Base-by-base conservation (phyloP, 2,797 vertebrate genomes). In the Xerus rutilus region DNA sequence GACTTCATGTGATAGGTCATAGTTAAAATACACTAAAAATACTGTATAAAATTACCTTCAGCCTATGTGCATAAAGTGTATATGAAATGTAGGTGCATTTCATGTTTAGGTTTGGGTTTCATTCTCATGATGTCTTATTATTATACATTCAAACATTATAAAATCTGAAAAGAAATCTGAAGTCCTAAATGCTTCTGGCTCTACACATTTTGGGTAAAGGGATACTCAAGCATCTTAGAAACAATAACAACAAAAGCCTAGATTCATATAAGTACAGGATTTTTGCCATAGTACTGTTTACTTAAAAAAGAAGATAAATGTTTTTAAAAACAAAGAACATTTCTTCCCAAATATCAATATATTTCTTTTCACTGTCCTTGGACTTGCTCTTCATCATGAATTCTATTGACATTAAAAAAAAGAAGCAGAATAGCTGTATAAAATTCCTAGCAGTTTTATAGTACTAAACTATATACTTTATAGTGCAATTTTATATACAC, bases 261-360 rank as follows among this genome's bases (percentile, higher is more conserved):
- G 17, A 35, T 43, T 87, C 20, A 65, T 28, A 9, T 62, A 64
- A 67, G 12, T 57, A 39, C 7, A 69, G 21, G 25, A 83, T 45
- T 92, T 88, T 52, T 92, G 84, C 64, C 45, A 88, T 45, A 43
- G 52, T 23, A 89, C 30, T 30, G 1, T 89, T 83, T 92, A 72
- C 4, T 52, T 89, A 64, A 54, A 81, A 81, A 81, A 35, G 8
- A 35, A 52, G 14, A 52, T 52, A 52, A 52, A 52, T 52, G 49
- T 52, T 65, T 39, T 64, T n/a, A 23, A 28, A 76, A 72, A 57
- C 76, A 94, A 67, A 82, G 39, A 83, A 70, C 8, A 89, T 43
- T 70, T 84, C 13, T 89, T 82, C 47, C 5, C 35, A 65, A 84
- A 83, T 77, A 49, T 35, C 49, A 45, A 77, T 9, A n/a, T 69